Evolutionary conservation across 2,113 vertebrate genomes (phyloP).

Genomic region (Thamnophis sirtalis): DNA sequence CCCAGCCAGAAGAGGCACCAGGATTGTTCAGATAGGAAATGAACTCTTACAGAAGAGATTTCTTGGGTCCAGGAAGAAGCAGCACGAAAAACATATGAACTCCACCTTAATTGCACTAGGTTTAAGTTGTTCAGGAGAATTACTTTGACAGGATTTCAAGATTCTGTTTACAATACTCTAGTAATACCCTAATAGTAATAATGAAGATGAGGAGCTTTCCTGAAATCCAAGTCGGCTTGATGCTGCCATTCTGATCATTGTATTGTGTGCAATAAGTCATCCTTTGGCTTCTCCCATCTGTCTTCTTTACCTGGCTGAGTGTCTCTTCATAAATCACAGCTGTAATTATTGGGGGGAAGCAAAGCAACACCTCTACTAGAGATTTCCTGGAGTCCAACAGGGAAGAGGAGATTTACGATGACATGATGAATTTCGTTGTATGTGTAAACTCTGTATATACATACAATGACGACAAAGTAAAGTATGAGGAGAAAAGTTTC

Average conservation of each 20-base stretch:
- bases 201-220: neutral
- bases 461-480: no score
- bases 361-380: neutral
- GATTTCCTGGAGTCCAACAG: neutral
- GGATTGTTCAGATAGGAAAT: neutral
- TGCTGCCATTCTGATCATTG: neutral
- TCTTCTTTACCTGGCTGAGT: neutral
- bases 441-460: no score
- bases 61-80: neutral
- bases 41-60: neutral
- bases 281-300: neutral
- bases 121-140: neutral
- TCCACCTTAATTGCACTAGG: neutral
- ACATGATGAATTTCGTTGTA: no score
- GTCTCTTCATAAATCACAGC: neutral
- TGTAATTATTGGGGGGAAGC: neutral
- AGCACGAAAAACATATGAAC: neutral
- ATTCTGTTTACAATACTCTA: neutral
- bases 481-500: neutral
- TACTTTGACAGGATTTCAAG: neutral
- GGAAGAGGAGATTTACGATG: neutral
- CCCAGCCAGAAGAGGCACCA: neutral
- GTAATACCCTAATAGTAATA: neutral
- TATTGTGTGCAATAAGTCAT: neutral
- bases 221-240: neutral